Evolutionary conservation across 2,797 vertebrate species (phyloP).

Genomic region (Okamejei kenojei): DNA sequence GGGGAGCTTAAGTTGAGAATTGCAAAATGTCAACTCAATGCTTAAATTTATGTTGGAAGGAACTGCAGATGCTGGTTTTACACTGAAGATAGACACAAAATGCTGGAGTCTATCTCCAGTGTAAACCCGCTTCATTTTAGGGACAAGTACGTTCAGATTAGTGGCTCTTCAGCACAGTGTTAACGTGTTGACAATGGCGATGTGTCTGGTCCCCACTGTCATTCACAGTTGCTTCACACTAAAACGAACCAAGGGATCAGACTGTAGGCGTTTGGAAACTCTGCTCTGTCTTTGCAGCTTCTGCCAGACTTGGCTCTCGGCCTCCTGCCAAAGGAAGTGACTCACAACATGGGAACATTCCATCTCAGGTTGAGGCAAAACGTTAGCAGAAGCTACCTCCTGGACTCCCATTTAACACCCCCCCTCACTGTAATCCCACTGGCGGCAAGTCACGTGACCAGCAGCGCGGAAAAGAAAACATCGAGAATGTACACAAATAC

Average conservation of each 20-base stretch:
- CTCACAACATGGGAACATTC: conserved; percentile 17
- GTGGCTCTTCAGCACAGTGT: neutral
- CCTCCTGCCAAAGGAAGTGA: conserved; percentile 20
- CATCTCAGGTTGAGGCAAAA: neutral
- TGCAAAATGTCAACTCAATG: neutral
- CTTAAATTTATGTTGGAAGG: neutral
- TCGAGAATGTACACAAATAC: neutral
- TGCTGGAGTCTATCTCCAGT: too few relatives aligned
- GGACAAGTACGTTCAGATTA: neutral
- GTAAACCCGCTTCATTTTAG: neutral
- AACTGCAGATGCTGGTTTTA: too few relatives aligned
- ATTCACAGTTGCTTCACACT: neutral
- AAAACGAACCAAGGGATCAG: neutral
- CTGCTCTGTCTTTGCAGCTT: neutral
- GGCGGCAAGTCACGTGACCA: neutral
- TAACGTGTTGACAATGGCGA: neutral
- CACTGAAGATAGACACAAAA: too few relatives aligned
- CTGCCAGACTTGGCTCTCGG: neutral
- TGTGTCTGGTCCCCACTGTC: neutral
- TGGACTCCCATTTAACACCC: too few relatives aligned
- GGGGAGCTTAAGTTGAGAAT: too few relatives aligned
- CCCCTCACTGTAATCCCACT: too few relatives aligned
- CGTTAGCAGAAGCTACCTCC: neutral
- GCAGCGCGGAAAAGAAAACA: conserved; percentile 7
- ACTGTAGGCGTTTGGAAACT: neutral